phyloP scores from a whole-genome alignment of 2,888 invertebrate genomes.

The Melinaea menophilus region DNA sequence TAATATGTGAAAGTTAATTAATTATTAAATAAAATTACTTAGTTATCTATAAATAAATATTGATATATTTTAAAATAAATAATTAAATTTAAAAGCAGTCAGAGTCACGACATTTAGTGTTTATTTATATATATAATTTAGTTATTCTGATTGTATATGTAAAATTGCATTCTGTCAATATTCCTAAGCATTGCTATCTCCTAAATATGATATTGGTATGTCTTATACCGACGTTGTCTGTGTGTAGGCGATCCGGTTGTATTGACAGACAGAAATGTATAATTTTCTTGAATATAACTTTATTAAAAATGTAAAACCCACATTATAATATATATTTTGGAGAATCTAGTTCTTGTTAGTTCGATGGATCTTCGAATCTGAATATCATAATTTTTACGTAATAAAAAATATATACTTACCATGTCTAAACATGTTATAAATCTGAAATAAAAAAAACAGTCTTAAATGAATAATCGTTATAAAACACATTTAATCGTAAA shows the following conservation, averaged over 20 bases:
- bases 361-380: too few species aligned
- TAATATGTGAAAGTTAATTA: too few species aligned
- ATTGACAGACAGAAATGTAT: slow-evolving; percentile 28
- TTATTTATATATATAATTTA: not conserved
- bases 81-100: too few species aligned
- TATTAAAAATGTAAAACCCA: slow-evolving; percentile 17
- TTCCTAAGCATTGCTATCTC: slow-evolving; percentile 22
- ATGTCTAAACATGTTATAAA: too few species aligned
- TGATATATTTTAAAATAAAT: too few species aligned
- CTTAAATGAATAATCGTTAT: slow-evolving; percentile 35
- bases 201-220: slow-evolving; percentile 26
- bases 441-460: slow-evolving; percentile 5
- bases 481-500: slow-evolving; percentile 43
- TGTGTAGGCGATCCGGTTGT: slow-evolving; percentile 32
- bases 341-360: not conserved
- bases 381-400: too few species aligned
- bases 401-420: too few species aligned
- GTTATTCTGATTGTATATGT: not conserved
- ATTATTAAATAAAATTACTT: too few species aligned
- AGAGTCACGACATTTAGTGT: too few species aligned
- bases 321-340: too few species aligned
- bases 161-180: slow-evolving; percentile 16
- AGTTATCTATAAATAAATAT: too few species aligned
- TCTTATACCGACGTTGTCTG: slow-evolving; percentile 28
- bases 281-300: slow-evolving; percentile 28